Base-by-base conservation (phyloP, 2,888 invertebrate species). In the Blastobasis adustella region DNA sequence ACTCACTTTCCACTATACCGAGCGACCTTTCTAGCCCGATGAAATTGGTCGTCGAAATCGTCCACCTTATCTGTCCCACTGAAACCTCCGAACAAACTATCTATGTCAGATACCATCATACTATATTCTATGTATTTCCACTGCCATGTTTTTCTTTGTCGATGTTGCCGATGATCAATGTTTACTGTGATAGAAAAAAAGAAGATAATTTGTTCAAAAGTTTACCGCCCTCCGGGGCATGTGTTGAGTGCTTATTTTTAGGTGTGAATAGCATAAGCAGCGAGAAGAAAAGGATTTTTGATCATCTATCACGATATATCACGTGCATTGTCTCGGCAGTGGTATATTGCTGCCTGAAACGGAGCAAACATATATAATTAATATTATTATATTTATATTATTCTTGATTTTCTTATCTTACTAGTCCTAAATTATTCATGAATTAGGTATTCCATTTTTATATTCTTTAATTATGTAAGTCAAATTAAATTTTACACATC, bases 211-310 rank as follows among this genome's bases (percentile, higher is more conserved):
- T 89, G 88, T 89, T 88, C 89, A 76, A 76, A 45, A 74, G 75
- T 82, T 79, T 76, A 80, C 73, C 77, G 77, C 79, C 69, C 69
- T 69, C 62, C 66, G 60, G 77, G 83, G 79, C 79, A 60, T 72
- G 66, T 78, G 81, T 85, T 78, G 75, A 75, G 76, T 82, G 85
- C 82, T 87, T 85, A 86, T 84, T 87, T 86, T 85, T 87, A 87
- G 86, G 86, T 87, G 82, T 80, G 76, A 74, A 71, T 86, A 85
- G 83, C 69, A 66, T 81, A 72, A 72, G 73, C 79, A 62, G 80
- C 82, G 71, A 71, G 84, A 80, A 90, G 90, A 81, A 81, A 91
- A 92, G 92, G 92, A 91, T 92, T 92, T 92, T 92, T 92, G 92
- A 92, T 90, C 91, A 92, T 89, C 90, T 82, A 76, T 71, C 63